A percentile compares a stretch with the other conserved stretches of the same genome.
These are phyloP conservation scores for Amphiprion clarkii DNA, from an alignment of 2,797 vertebrate species.

Conservation along the genomic window DNA sequence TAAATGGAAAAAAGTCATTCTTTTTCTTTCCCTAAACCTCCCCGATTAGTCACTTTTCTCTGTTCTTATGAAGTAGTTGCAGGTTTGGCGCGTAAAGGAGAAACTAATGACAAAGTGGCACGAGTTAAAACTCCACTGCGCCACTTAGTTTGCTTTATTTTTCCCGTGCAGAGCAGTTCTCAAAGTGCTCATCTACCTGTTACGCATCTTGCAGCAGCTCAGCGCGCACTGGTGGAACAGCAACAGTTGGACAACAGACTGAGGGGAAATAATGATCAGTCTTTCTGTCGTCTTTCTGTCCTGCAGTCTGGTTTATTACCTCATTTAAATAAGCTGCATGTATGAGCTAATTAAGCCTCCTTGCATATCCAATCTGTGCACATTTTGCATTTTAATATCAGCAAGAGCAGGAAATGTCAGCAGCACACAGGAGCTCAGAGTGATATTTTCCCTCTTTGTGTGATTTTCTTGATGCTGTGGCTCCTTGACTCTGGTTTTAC, in stretches of 20 bases:
- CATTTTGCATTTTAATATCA: conserved; percentile 19
- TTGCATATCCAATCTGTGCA: background rate
- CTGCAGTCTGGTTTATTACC: background rate
- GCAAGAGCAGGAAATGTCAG: background rate
- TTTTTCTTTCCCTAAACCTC: background rate
- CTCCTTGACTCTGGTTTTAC: conserved; percentile 30
- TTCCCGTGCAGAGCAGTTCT: background rate
- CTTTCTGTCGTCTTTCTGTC: background rate
- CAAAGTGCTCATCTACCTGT: conserved; percentile 50
- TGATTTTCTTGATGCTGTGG: conserved; percentile 30
- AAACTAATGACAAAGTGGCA: background rate
- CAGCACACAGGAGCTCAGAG: background rate
- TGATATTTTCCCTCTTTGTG: background rate
- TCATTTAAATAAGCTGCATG: background rate
- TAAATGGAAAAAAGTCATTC: conserved; percentile 75
- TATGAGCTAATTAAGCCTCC: background rate
- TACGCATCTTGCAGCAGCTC: conserved; percentile 56
- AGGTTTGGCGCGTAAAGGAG: background rate
- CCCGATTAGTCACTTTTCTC: background rate
- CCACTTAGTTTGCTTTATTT: background rate
- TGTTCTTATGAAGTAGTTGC: background rate
- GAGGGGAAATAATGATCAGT: background rate
- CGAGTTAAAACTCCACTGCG: conserved; percentile 26
- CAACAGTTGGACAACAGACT: conserved; percentile 68
- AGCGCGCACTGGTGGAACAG: conserved; percentile 20